Evolutionary conservation across 2,888 invertebrate species (phyloP).

Genomic region (Macrophya annulata): DNA sequence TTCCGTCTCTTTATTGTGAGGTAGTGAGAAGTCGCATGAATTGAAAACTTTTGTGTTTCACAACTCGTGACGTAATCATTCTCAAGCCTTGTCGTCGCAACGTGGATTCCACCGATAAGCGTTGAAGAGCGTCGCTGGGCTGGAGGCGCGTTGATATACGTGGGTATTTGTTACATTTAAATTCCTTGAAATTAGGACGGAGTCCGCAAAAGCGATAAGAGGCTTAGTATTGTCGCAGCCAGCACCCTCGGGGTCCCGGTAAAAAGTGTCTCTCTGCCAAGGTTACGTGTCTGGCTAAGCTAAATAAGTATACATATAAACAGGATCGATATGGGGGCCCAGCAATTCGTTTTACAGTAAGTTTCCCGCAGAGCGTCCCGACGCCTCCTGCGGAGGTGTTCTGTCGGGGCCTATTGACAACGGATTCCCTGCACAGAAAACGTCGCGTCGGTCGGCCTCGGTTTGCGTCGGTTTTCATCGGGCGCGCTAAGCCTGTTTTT

Average conservation of each 20-base stretch:
- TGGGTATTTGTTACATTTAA: slow-evolving; percentile 52
- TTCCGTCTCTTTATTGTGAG: slow-evolving; percentile 25
- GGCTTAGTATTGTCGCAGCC: slow-evolving; percentile 51
- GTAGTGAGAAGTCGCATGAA: neutral
- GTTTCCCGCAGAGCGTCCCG: slow-evolving; percentile 21
- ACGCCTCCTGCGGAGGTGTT: slow-evolving; percentile 30
- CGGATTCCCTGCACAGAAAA: slow-evolving; percentile 35
- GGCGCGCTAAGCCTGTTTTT: slow-evolving; percentile 69
- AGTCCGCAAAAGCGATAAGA: slow-evolving; percentile 53
- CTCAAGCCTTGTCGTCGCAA: slow-evolving; percentile 4
- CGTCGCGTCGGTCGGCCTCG: slow-evolving; percentile 40
- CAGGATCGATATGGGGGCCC: slow-evolving; percentile 50
- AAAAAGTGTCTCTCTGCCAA: slow-evolving; percentile 31
- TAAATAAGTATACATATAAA: slow-evolving; percentile 49
- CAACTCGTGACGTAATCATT: slow-evolving; percentile 22
- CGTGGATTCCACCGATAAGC: slow-evolving; percentile 38
- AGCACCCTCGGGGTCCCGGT: slow-evolving; percentile 20
- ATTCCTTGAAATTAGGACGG: slow-evolving; percentile 42
- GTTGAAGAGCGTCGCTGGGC: slow-evolving; percentile 33
- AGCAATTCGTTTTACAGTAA: slow-evolving; percentile 45
- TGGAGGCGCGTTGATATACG: slow-evolving; percentile 43
- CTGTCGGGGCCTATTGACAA: slow-evolving; percentile 52
- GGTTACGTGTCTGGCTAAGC: slow-evolving; percentile 46
- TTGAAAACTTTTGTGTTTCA: slow-evolving; percentile 23
- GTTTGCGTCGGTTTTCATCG: slow-evolving; percentile 52